These are phyloP conservation scores for Engraulis encrasicolus DNA, from an alignment of 2,113 vertebrate species.

Conservation along the genomic window DNA sequence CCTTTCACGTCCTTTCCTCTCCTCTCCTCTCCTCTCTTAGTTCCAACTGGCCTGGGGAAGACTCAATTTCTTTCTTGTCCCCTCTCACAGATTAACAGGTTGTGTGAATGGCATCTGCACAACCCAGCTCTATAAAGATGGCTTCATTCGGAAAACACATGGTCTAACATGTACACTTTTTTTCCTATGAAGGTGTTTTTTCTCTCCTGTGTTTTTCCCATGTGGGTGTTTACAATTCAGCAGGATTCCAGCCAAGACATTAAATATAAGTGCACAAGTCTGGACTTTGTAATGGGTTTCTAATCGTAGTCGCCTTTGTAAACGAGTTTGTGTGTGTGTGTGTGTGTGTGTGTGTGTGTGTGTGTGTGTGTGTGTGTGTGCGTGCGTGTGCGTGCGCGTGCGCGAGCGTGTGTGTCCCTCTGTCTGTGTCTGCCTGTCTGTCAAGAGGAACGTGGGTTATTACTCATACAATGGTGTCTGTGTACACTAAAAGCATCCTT, in stretches of 20 bases:
- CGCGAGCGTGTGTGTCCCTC: no score
- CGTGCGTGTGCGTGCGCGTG: no score
- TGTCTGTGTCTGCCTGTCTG: no score
- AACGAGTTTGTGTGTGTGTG: background rate
- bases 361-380: no score
- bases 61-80: background rate
- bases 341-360: no score
- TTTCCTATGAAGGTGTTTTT: background rate
- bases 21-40: background rate
- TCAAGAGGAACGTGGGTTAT: no score
- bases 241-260: conserved; percentile 13
- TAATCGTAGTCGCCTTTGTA: background rate
- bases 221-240: background rate
- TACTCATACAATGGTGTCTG: no score
- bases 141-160: background rate
- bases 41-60: background rate
- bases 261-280: background rate
- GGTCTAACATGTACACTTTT: background rate
- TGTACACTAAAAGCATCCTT: no score
- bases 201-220: background rate
- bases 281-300: background rate
- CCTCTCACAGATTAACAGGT: background rate
- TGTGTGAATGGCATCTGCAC: conserved; percentile 9
- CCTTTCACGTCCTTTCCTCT: no score
- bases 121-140: conserved; percentile 8